Percentiles rank a stretch among this genome's conserved stretches.
phyloP scores from a whole-genome alignment of 2,888 invertebrate genomes.

The Polydrusus pterygomalis region DNA sequence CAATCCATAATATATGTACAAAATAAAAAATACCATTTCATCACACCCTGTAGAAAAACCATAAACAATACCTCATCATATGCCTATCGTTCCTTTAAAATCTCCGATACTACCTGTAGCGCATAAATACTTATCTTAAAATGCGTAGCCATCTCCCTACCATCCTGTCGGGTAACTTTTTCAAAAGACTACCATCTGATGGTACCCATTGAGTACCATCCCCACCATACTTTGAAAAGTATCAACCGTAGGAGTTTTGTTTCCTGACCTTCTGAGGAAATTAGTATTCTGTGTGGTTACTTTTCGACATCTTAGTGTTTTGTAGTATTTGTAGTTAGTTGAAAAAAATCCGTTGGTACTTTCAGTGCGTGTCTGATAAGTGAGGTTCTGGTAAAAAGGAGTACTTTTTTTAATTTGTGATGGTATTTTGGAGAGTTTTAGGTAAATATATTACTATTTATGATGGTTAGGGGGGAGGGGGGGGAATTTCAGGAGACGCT shows the following conservation, averaged over 20 bases:
- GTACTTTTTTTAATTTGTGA: slow-evolving; percentile 25
- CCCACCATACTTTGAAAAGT: slow-evolving; percentile 49
- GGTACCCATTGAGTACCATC: slow-evolving; percentile 53
- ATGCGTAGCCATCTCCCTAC: slow-evolving; percentile 55
- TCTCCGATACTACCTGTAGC: slow-evolving; percentile 4
- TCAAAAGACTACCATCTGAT: slow-evolving; percentile 30
- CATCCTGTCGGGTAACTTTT: slow-evolving; percentile 62
- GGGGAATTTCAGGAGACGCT: too few relatives aligned
- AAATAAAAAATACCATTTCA: neutral
- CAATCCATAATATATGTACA: neutral
- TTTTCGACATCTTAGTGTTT: slow-evolving; percentile 45
- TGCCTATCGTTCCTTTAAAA: slow-evolving; percentile 1
- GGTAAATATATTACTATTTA: slow-evolving; percentile 5
- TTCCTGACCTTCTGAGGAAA: slow-evolving; percentile 49
- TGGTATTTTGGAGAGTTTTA: slow-evolving; percentile 33
- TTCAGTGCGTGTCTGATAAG: neutral
- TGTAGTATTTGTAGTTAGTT: slow-evolving; percentile 22
- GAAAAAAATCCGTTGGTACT: slow-evolving; percentile 28
- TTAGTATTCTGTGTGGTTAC: slow-evolving; percentile 60
- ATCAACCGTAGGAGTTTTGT: slow-evolving; percentile 28
- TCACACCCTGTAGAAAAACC: neutral
- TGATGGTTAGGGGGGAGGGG: too few relatives aligned
- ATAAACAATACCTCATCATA: slow-evolving; percentile 2
- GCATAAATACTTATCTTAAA: slow-evolving; percentile 51
- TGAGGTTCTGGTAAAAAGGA: neutral